Evolutionary conservation across 2,797 vertebrate species (phyloP).

Genomic region (Arctocebus calabarensis): DNA sequence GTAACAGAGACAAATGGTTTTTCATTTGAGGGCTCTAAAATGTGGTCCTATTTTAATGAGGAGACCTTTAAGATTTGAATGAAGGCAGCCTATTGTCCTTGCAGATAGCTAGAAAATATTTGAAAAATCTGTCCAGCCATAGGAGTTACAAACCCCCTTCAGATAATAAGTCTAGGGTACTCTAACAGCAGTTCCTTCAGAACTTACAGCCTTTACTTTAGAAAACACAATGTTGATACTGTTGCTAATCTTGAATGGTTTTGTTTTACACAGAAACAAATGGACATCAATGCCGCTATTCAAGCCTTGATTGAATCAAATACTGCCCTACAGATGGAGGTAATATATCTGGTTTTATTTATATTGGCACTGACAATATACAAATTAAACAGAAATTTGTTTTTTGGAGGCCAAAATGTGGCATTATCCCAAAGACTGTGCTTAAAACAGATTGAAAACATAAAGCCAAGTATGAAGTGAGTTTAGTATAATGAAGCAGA

Average conservation of each 20-base stretch:
- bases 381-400: slow-evolving; percentile 60
- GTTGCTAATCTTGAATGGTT: slow-evolving; percentile 76
- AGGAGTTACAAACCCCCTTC: slow-evolving; percentile 38
- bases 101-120: slow-evolving; percentile 35
- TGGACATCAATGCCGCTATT: slow-evolving; percentile 91
- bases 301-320: slow-evolving; percentile 90
- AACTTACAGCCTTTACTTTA: slow-evolving; percentile 66
- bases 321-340: slow-evolving; percentile 88
- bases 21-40: background rate
- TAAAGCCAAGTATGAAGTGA: slow-evolving; percentile 58
- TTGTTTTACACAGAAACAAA: slow-evolving; percentile 90
- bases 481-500: slow-evolving; percentile 62
- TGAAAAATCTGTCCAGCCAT: slow-evolving; percentile 26
- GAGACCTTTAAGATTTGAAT: slow-evolving; percentile 48
- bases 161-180: slow-evolving; percentile 51
- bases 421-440: slow-evolving; percentile 73
- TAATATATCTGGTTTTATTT: slow-evolving; percentile 83
- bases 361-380: slow-evolving; percentile 52
- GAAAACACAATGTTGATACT: slow-evolving; percentile 63
- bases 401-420: slow-evolving; percentile 53
- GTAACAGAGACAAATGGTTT: slow-evolving; percentile 53
- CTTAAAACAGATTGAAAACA: slow-evolving; percentile 71
- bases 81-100: slow-evolving; percentile 68
- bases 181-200: slow-evolving; percentile 61
- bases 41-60: slow-evolving; percentile 65